These are phyloP conservation scores for Eilema caniola DNA, from an alignment of 2,888 invertebrate species.

Conservation along the genomic window DNA sequence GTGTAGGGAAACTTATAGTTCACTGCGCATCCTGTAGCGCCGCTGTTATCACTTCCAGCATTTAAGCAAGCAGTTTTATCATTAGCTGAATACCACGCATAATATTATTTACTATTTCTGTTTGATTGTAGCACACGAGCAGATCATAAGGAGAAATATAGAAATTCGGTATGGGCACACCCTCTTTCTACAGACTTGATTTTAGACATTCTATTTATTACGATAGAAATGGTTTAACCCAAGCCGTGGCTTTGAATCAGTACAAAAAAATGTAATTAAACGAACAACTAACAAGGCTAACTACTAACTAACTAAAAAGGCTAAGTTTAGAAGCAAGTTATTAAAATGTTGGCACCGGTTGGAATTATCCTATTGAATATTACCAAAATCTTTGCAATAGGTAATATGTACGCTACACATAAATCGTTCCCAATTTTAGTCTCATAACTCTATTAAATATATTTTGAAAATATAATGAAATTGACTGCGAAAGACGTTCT, in stretches of 20 bases:
- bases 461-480: slow-evolving; percentile 20
- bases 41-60: too few species aligned
- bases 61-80: not conserved
- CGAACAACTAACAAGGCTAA: not conserved
- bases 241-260: not conserved
- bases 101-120: not conserved
- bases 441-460: slow-evolving; percentile 12
- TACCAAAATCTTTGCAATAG: slow-evolving; percentile 14
- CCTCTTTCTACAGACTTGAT: not conserved
- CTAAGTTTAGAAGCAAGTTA: not conserved
- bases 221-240: not conserved
- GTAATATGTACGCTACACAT: slow-evolving; percentile 12
- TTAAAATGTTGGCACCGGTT: not conserved
- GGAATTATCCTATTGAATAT: slow-evolving; percentile 15
- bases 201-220: not conserved
- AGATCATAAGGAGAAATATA: too few species aligned
- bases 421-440: slow-evolving; percentile 19
- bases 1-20: too few species aligned
- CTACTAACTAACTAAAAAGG: not conserved
- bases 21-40: too few species aligned
- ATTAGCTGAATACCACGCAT: too few species aligned
- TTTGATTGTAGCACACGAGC: not conserved
- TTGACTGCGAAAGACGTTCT: slow-evolving; percentile 4
- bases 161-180: not conserved
- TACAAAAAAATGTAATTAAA: not conserved